Conservation (phyloP, 2,888 invertebrate species). For the Tubulanus polymorphus region DNA sequence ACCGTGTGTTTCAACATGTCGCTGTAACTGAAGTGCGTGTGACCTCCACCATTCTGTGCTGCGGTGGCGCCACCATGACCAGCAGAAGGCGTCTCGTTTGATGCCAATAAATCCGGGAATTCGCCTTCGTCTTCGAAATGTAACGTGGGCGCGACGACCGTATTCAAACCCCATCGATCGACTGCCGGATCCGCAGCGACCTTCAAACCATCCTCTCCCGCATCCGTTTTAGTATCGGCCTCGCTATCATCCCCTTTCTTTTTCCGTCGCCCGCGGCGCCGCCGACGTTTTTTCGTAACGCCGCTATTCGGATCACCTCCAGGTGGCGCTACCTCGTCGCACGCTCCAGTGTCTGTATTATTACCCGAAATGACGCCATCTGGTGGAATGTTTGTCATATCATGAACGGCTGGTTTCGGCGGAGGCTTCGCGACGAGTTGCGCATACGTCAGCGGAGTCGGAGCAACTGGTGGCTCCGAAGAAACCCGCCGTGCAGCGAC, state of each 20-base stretch:
- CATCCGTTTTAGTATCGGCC: background rate
- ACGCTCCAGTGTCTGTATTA: background rate
- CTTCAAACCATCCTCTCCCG: background rate
- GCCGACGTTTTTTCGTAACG: slow-evolving; percentile 9
- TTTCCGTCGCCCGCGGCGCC: slow-evolving; percentile 6
- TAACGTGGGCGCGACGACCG: slow-evolving; percentile 14
- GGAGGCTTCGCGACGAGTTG: background rate
- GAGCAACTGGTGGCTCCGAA: background rate
- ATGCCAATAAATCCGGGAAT: slow-evolving; percentile 42
- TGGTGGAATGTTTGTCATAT: too few species aligned
- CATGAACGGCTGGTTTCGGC: background rate
- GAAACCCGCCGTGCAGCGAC: background rate
- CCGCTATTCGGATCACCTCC: background rate
- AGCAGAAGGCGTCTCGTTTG: too few species aligned
- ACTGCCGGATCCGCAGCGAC: background rate
- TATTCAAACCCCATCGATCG: background rate
- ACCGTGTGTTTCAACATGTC: too few species aligned
- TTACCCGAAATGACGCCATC: too few species aligned
- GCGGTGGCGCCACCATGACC: too few species aligned
- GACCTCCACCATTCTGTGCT: slow-evolving; percentile 15
- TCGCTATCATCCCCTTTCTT: slow-evolving; percentile 4
- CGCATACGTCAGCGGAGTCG: background rate
- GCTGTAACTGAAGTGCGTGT: too few species aligned
- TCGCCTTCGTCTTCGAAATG: slow-evolving; percentile 48
- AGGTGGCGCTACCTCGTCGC: background rate